Base-by-base conservation (phyloP, 2,797 vertebrate species). In the Tolypeutes matacus region DNA sequence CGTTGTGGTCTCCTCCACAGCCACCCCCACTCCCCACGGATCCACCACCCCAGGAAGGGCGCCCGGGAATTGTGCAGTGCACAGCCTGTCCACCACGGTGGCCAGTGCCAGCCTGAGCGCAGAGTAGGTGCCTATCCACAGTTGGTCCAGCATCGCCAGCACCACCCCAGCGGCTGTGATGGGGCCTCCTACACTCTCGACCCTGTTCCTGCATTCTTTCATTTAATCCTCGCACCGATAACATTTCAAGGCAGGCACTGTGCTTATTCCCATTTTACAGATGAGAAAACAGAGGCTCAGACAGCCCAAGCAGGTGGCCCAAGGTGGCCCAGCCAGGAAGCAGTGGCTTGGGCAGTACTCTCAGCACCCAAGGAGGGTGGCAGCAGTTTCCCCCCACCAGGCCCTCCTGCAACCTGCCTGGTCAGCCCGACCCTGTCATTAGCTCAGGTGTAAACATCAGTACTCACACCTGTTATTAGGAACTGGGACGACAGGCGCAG, bases 391-490 rank as follows among this genome's bases (percentile, higher is more conserved):
- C 39, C n/a, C n/a, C 2, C 77, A 7, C 56, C 46, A 31, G 60
- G 17, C 29, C 89, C 34, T 89, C 70, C 69, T 13, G 17, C 12
- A 6, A 21, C 18, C 88, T 58, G 84, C 3, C 51, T 92, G 39
- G 20, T 14, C 70, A 39, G 77, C 15, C 31, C 67, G 76, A 72
- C 67, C 89, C 95, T 94, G 81, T 96, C 95, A 97, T 97, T 96
- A 97, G 51, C 69, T 76, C 78, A 96, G 94, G 92, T 86, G 94
- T 96, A 94, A 97, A 89, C 53, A 77, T 23, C 60, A 53, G 77
- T 67, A 64, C 76, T 39, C 80, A 96, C 75, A 93, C 92, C 96
- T 96, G 89, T 96, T 62, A 96, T 96, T 96, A 95, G 95, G 56
- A 96, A 91, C 75, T 62, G 34, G 83, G 93, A 62, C 0, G 18